phyloP scores from a whole-genome alignment of 2,797 vertebrate species.

The Morus bassanus region DNA sequence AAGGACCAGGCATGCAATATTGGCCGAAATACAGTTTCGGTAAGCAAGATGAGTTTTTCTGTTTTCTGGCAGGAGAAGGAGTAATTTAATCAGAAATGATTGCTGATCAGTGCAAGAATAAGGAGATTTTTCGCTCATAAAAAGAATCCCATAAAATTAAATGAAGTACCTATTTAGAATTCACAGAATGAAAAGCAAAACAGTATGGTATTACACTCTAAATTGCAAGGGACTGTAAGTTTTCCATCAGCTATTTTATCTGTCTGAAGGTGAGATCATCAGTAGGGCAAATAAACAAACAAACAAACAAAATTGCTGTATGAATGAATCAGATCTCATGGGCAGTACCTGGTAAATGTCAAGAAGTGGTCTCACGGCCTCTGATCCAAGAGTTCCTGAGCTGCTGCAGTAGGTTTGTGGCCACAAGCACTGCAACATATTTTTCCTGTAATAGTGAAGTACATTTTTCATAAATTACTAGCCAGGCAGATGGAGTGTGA shows the following conservation, averaged over 20 bases:
- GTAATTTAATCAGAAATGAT: neutral
- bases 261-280: neutral
- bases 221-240: neutral
- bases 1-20: neutral
- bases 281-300: neutral
- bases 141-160: neutral
- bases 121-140: neutral
- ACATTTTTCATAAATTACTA: slow-evolving; percentile 64
- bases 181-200: neutral
- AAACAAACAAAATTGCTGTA: neutral
- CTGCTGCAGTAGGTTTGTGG: slow-evolving; percentile 56
- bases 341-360: slow-evolving; percentile 53
- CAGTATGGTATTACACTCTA: neutral
- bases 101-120: neutral
- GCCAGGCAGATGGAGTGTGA: slow-evolving; percentile 71
- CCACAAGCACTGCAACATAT: slow-evolving; percentile 58
- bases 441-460: slow-evolving; percentile 66
- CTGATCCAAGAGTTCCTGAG: slow-evolving; percentile 47
- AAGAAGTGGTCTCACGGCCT: neutral
- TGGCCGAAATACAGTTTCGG: neutral
- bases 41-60: neutral
- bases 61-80: neutral
- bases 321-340: slow-evolving; percentile 18
- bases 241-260: neutral
- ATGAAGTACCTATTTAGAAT: neutral